Evolutionary conservation across 2,888 invertebrate species (phyloP).

Genomic region (Sesamia inferens): DNA sequence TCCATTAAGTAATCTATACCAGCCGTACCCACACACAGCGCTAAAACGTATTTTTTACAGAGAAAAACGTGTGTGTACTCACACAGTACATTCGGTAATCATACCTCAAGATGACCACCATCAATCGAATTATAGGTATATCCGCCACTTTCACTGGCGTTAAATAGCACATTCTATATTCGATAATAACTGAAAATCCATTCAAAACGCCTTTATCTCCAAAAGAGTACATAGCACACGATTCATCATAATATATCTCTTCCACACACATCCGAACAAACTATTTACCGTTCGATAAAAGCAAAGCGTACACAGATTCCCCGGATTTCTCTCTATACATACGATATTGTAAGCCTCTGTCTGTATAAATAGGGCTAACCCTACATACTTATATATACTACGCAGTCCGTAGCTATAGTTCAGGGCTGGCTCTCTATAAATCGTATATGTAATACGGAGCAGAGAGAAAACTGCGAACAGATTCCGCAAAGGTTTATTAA

Average conservation of each 20-base stretch:
- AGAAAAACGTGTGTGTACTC: background rate
- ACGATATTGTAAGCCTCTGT: slow-evolving; percentile 64
- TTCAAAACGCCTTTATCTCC: background rate
- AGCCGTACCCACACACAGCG: background rate
- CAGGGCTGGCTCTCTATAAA: slow-evolving; percentile 43
- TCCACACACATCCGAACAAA: slow-evolving; percentile 13
- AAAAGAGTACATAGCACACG: background rate
- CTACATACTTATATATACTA: slow-evolving; percentile 11
- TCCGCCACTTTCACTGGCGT: background rate
- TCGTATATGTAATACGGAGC: slow-evolving; percentile 53
- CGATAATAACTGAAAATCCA: background rate
- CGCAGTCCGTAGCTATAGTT: slow-evolving; percentile 23
- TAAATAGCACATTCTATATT: no score
- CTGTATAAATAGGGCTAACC: slow-evolving; percentile 60
- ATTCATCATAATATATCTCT: slow-evolving; percentile 9
- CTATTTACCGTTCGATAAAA: slow-evolving; percentile 44
- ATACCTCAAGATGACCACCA: background rate
- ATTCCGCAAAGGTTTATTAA: slow-evolving; percentile 67
- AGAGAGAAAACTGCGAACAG: slow-evolving; percentile 64
- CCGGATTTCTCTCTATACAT: slow-evolving; percentile 38
- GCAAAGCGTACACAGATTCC: slow-evolving; percentile 63
- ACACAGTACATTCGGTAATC: background rate
- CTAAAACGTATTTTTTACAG: background rate
- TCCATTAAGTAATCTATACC: background rate
- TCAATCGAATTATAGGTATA: background rate